Percentiles rank a stretch among this genome's conserved stretches.
These are phyloP conservation scores for Anneissia japonica DNA, from an alignment of 35 echinoderm and acorn worm genomes.

Conservation along the genomic window DNA sequence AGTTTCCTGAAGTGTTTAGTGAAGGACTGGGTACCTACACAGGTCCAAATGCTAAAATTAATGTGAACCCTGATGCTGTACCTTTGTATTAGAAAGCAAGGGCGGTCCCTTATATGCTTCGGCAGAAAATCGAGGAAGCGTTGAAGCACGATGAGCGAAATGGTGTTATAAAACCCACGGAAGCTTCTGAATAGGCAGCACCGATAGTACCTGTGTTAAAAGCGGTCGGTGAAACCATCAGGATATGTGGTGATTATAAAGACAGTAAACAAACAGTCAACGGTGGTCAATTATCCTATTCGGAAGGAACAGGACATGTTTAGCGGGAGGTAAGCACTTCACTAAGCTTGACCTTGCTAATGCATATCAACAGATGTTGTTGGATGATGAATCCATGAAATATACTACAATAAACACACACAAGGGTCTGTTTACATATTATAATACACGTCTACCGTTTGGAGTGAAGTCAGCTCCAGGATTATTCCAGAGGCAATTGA, in stretches of 20 bases:
- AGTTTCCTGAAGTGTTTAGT: no score
- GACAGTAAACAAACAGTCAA: slow-evolving; percentile 32
- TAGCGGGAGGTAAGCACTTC: slow-evolving; percentile 24
- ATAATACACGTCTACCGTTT: slow-evolving; percentile 38
- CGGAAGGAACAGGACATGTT: slow-evolving; percentile 37
- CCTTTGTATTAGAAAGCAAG: slow-evolving; percentile 40
- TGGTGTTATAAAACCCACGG: slow-evolving; percentile 2
- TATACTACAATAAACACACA: slow-evolving; percentile 29
- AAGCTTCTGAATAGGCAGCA: slow-evolving; percentile 15
- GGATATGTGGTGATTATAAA: slow-evolving; percentile 16
- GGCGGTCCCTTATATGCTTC: slow-evolving; percentile 53
- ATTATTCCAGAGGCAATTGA: slow-evolving; percentile 48
- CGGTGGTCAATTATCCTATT: slow-evolving; percentile 30
- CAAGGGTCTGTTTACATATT: slow-evolving; percentile 50
- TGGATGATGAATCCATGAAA: slow-evolving; percentile 32
- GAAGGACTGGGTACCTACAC: not conserved
- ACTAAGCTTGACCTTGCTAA: slow-evolving; percentile 19
- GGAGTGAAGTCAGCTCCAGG: slow-evolving; percentile 34
- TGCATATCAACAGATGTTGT: slow-evolving; percentile 22
- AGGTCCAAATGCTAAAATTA: slow-evolving; percentile 23
- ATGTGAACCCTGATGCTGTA: slow-evolving; percentile 15
- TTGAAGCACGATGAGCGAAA: slow-evolving; percentile 1
- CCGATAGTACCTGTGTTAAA: slow-evolving; percentile 29
- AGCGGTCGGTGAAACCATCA: not conserved
- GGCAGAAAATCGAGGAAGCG: slow-evolving; percentile 17